Base-by-base conservation (phyloP, 1,140 invertebrate species). In the Brachionus rubens region DNA sequence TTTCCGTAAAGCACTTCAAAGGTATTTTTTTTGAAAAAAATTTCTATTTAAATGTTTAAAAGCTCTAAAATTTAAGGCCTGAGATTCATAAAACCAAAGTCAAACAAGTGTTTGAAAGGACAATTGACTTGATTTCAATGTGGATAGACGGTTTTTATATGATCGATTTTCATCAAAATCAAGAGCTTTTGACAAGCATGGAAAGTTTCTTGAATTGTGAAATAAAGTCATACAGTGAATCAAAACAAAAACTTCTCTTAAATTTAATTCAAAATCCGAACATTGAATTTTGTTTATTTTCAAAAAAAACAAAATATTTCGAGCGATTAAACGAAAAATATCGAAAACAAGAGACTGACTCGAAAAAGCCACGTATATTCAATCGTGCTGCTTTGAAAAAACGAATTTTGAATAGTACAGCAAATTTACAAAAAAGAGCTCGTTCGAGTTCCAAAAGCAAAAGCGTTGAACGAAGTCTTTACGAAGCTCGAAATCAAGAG, bases 141-240 rank as follows among this genome's bases (percentile, higher is more conserved):
- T 72, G 68, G 68, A 7, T 72, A 16, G 68, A 72, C 16, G 68
- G 68, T 19, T 72, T 72, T 30, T 72, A 36, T 33, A 40, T 28
- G 1, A 50, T 72, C 12, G 68, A 72, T 40, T 72, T 72, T 54
- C 68, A 72, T 19, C 46, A 72, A 54, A 72, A 72, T 24, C 28
- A 33, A 24, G 50, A 48, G 6, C 46, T 72, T 12, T n/a, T 48
- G 0, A 28, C 16, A 40, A 50, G 14, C 28, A 16, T 72, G 16
- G 68, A 72, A 50, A 10, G 10, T 16, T 54, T 72, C 33, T 50
- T 72, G 36, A 41, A 50, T 21, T 6, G n/a, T 16, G 68, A 72
- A 54, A 36, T 72, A n/a, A 72, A 54, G 21, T 40, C 9, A 3
- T 52, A 50, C 19, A 26, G 30, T 40, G 21, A 28, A 2, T 19